Percentiles rank a stretch among this genome's conserved stretches.
phyloP scores from a whole-genome alignment of 2,113 vertebrate genomes.

The Megaceryle torquata region DNA sequence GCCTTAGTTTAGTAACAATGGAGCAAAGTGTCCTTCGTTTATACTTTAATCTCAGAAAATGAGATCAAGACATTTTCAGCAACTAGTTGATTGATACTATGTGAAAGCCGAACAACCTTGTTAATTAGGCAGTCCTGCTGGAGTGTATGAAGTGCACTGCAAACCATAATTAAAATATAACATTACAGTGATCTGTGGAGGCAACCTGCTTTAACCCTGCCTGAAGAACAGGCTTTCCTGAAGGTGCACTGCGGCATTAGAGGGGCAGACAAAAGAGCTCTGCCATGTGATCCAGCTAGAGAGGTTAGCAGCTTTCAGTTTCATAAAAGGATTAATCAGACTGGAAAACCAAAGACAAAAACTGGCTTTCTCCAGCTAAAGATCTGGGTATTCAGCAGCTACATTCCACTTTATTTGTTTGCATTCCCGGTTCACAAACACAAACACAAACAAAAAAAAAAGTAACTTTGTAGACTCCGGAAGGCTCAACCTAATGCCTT shows the following conservation, averaged over 20 bases:
- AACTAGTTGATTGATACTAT: conserved; percentile 65
- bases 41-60: conserved; percentile 71
- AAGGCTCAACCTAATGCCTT: not conserved
- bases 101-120: conserved; percentile 69
- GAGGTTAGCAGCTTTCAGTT: conserved; percentile 77
- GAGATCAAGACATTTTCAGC: conserved; percentile 70
- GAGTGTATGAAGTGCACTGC: conserved; percentile 21
- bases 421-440: not conserved
- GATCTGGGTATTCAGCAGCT: conserved; percentile 66
- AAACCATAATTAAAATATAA: conserved; percentile 53
- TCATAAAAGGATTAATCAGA: conserved; percentile 81
- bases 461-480: not conserved
- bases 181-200: conserved; percentile 20
- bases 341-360: conserved; percentile 80
- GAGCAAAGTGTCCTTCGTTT: conserved; percentile 65
- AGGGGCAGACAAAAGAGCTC: conserved; percentile 59
- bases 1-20: conserved; percentile 69
- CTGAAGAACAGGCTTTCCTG: conserved; percentile 10
- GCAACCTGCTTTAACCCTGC: conserved; percentile 19
- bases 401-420: conserved; percentile 27
- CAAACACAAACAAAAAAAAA: not conserved
- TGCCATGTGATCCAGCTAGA: conserved; percentile 76
- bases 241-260: conserved; percentile 34
- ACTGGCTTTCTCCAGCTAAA: conserved; percentile 63
- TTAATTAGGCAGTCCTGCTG: conserved; percentile 54